Conservation (phyloP, 2,797 vertebrate genomes). For the Apogon talboti region DNA sequence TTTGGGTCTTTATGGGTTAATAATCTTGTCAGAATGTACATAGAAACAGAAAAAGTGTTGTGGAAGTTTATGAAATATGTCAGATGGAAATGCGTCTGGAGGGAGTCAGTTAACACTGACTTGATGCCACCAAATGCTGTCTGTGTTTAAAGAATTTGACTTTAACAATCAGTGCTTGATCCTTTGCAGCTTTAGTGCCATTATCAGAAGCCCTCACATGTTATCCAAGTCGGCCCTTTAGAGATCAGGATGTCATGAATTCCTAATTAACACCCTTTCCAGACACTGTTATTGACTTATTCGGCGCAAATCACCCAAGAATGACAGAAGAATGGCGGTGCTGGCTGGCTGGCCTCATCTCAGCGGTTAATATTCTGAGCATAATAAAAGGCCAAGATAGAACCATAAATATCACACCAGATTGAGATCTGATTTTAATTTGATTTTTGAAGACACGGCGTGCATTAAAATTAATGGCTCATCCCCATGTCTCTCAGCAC, state of each 20-base stretch:
- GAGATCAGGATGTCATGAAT: slow-evolving; percentile 55
- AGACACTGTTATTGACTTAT: slow-evolving; percentile 73
- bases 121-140: slow-evolving; percentile 5
- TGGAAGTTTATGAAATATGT: background rate
- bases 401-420: slow-evolving; percentile 67
- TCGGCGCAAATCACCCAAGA: slow-evolving; percentile 66
- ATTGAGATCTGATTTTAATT: slow-evolving; percentile 64
- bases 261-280: slow-evolving; percentile 68
- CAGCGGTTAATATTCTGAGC: slow-evolving; percentile 47
- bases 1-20: slow-evolving; percentile 16
- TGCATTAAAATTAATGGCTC: slow-evolving; percentile 32
- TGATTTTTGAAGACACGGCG: slow-evolving; percentile 47
- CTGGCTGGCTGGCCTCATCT: slow-evolving; percentile 54
- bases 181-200: slow-evolving; percentile 19
- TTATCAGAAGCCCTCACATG: slow-evolving; percentile 45
- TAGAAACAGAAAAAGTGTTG: slow-evolving; percentile 19
- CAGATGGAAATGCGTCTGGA: slow-evolving; percentile 1
- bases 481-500: slow-evolving; percentile 24
- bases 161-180: slow-evolving; percentile 41
- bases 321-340: slow-evolving; percentile 40
- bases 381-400: slow-evolving; percentile 61
- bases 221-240: slow-evolving; percentile 42
- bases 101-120: slow-evolving; percentile 15
- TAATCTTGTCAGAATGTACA: background rate
- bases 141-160: slow-evolving; percentile 36